These are phyloP conservation scores for Dicerorhinus sumatrensis DNA, from an alignment of 2,113 vertebrate species.

Conservation along the genomic window DNA sequence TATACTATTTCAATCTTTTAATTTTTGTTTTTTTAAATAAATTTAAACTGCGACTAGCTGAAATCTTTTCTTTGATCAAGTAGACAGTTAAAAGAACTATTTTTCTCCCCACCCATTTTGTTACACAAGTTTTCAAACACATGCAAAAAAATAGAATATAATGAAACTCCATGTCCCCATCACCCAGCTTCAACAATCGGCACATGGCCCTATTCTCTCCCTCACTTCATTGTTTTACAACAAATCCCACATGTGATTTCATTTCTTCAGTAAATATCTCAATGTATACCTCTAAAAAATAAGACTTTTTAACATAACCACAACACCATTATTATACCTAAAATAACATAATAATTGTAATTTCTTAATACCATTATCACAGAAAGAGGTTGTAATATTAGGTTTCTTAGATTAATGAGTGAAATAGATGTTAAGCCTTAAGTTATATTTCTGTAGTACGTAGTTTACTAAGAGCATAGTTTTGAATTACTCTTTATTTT, in stretches of 20 bases:
- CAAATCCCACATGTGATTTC: background rate
- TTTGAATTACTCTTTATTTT: conserved; percentile 12
- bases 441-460: background rate
- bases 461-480: background rate
- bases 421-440: background rate
- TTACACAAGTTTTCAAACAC: background rate
- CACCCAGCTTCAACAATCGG: too few relatives aligned
- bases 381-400: background rate
- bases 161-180: background rate
- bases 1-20: conserved; percentile 74
- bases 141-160: background rate
- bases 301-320: background rate
- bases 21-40: conserved; percentile 68
- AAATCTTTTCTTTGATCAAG: conserved; percentile 52
- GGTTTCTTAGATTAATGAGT: conserved; percentile 5
- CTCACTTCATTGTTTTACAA: background rate
- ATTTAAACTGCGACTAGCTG: conserved; percentile 45
- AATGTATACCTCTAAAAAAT: background rate
- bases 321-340: background rate
- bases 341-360: background rate
- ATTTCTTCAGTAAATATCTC: background rate
- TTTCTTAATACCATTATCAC: background rate
- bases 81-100: conserved; percentile 24
- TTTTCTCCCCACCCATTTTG: background rate
- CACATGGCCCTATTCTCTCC: background rate